These are phyloP conservation scores for Parelbella ahira DNA, from an alignment of 2,888 invertebrate species.

Conservation along the genomic window DNA sequence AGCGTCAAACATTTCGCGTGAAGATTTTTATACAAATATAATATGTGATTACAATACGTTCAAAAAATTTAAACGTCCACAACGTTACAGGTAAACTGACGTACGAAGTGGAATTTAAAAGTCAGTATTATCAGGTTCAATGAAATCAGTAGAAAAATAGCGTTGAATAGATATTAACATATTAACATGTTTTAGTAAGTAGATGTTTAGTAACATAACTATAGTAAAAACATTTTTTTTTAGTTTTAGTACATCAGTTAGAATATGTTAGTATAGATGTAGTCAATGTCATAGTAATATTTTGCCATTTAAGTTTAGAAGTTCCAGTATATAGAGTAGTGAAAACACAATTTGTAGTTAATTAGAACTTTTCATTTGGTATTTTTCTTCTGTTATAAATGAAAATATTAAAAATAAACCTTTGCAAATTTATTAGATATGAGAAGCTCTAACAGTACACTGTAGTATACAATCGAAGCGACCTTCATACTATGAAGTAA, in stretches of 20 bases:
- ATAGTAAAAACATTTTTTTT: not conserved
- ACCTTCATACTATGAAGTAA: constrained; percentile 13
- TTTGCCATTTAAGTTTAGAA: no score
- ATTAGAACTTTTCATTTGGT: no score
- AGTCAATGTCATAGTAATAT: no score
- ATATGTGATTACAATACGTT: no score
- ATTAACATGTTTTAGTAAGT: constrained; percentile 16
- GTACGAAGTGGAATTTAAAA: constrained; percentile 53
- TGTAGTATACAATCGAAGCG: constrained; percentile 6
- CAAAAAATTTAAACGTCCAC: not conserved
- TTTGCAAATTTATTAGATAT: not conserved
- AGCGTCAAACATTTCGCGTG: no score
- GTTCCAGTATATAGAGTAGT: no score
- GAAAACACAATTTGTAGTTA: no score
- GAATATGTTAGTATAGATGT: no score
- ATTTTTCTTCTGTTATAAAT: no score
- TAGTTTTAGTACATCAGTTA: no score
- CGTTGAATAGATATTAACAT: constrained; percentile 19
- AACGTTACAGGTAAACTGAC: constrained; percentile 57
- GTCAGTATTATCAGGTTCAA: constrained; percentile 56
- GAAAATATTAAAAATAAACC: not conserved
- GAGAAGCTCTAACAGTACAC: constrained; percentile 14
- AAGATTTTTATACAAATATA: no score
- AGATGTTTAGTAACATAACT: constrained; percentile 10
- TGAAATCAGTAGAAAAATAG: constrained; percentile 30